Evolutionary conservation across 2,113 vertebrate genomes (phyloP).

Genomic region (Podarcis cretensis): DNA sequence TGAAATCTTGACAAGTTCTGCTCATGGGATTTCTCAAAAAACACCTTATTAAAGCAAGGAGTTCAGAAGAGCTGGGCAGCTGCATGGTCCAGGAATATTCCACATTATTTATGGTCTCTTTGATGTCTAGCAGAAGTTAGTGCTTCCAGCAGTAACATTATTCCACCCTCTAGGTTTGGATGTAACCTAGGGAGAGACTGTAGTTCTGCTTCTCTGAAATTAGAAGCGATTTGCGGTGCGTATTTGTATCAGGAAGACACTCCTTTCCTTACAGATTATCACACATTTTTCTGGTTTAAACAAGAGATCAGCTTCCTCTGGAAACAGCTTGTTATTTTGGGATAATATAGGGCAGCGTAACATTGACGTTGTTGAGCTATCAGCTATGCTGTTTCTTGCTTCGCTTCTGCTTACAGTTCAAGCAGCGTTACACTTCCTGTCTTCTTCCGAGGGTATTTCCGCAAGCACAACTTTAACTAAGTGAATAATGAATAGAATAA

Average conservation of each 20-base stretch:
- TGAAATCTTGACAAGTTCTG: background rate
- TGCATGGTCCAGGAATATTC: background rate
- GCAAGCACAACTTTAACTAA: background rate
- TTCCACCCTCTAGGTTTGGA: background rate
- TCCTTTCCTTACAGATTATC: constrained; percentile 16
- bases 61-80: background rate
- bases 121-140: background rate
- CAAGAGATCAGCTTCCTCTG: background rate
- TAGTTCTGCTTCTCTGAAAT: background rate
- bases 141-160: background rate
- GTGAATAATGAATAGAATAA: background rate
- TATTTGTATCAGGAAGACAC: background rate
- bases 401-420: background rate
- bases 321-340: background rate
- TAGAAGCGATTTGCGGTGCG: background rate
- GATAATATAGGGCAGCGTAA: too few relatives aligned
- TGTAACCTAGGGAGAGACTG: background rate
- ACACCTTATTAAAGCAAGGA: background rate
- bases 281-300: background rate
- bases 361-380: background rate
- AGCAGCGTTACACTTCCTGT: constrained; percentile 2
- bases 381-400: background rate
- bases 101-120: background rate
- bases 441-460: background rate
- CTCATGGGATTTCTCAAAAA: background rate